Evolutionary conservation across 92 coral and sea anemone genomes (phyloP), one percentile per base, ranked within the genome.

Genomic region (Epizoanthus illoricatus): DNA sequence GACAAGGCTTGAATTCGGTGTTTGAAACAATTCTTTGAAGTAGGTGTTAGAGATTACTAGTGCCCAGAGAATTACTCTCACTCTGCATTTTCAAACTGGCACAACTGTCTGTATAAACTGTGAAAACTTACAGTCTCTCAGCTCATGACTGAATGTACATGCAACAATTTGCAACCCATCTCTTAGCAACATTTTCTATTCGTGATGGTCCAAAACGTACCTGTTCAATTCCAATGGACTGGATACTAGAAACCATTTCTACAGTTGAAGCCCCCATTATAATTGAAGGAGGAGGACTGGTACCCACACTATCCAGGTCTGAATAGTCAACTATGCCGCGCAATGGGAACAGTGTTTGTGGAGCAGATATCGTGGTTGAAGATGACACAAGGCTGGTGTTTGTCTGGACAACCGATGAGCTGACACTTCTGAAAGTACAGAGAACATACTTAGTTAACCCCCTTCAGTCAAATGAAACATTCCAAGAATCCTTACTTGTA

Each of bases 281-380:
- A 11, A 62, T 1, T 54, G 81, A 62, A 5, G 79, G 80, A 65
- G 85, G 86, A 19, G 92, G 86, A 49, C 90, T 88, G 69, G 61
- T n/a, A 23, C 79, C 43, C 12, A 69, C 75, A 19, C 76, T 58
- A 33, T 94, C 97, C 80, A 94, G 83, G 81, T 94, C 98, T 5
- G 98, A 94, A 79, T 94, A 94, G 74, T 94, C 98, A 5, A 94
- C 76, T 12, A 94, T 69, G 71, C 86, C 68, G 40, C 98, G 92
- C 18, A 75, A 47, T 17, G 84, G 62, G 47, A 84, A 45, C 52
- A 84, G 83, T 49, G 76, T 80, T 55, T 71, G 84, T 63, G 85
- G 64, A 16, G 86, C 80, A 16, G 84, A 28, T 74, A 75, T 69
- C 18, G 73, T 52, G 57, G 74, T 81, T 13, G 86, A 59, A 10